A percentile compares a stretch with the other conserved stretches of the same genome.
phyloP scores from a whole-genome alignment of 92 coral and sea anemone species.

The Phenganax stokvisi region DNA sequence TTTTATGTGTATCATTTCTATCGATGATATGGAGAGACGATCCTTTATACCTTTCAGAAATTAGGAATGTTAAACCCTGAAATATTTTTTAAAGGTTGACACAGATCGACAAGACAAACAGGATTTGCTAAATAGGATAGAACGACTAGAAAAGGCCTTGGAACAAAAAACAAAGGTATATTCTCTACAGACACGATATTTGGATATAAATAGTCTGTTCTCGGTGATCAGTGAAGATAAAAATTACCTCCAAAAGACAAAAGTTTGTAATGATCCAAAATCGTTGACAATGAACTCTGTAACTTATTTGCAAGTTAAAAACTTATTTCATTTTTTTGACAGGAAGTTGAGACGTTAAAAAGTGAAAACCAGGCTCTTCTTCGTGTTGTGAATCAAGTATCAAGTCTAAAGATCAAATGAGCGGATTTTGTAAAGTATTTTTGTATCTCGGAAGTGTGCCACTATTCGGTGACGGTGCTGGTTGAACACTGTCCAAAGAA shows the following conservation, averaged over 20 bases:
- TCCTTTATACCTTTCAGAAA: background rate
- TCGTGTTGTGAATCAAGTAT: conserved; percentile 77
- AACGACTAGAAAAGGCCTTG: conserved; percentile 71
- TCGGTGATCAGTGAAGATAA: no score
- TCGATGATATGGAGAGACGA: background rate
- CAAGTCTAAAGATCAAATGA: conserved; percentile 24
- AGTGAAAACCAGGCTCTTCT: conserved; percentile 75
- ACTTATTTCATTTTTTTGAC: background rate
- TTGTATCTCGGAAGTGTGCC: background rate
- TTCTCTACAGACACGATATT: no score
- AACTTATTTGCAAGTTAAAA: no score
- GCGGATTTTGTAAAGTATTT: conserved; percentile 29
- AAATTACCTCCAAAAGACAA: no score
- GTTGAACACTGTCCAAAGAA: background rate
- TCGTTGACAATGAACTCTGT: no score
- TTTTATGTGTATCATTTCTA: background rate
- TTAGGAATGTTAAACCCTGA: background rate
- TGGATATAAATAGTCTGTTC: no score
- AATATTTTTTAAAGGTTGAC: conserved; percentile 52
- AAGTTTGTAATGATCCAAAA: no score
- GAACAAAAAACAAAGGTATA: conserved; percentile 85
- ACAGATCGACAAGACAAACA: conserved; percentile 77
- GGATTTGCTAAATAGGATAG: conserved; percentile 78
- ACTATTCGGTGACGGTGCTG: background rate
- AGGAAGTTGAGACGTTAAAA: conserved; percentile 80